Percentiles rank a stretch among this genome's conserved stretches.
Evolutionary conservation across 1,140 invertebrate genomes (phyloP).

Genomic region (Cotesia glomerata): DNA sequence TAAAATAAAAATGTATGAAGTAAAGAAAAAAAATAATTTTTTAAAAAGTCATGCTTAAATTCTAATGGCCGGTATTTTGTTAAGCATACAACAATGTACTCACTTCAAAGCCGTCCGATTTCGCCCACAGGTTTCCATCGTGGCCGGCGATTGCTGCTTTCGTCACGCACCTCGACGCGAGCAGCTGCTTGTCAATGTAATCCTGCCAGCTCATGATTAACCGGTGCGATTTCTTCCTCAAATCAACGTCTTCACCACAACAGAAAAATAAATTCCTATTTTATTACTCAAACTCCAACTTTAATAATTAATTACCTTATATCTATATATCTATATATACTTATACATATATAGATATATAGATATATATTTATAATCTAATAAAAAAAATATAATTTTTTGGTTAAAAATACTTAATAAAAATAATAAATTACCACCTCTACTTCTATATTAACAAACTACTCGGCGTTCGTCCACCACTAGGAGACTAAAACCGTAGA

Average conservation of each 20-base stretch:
- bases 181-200: conserved; percentile 96
- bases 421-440: too few relatives aligned
- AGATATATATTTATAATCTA: too few relatives aligned
- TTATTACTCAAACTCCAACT: not conserved
- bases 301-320: not conserved
- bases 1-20: too few relatives aligned
- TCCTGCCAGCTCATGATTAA: conserved; percentile 94
- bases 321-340: too few relatives aligned
- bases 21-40: too few relatives aligned
- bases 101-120: conserved; percentile 91
- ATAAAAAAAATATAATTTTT: too few relatives aligned
- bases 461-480: too few relatives aligned
- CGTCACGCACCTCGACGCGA: conserved; percentile 89
- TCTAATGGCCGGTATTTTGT: not conserved
- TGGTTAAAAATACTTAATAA: too few relatives aligned
- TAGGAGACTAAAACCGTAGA: too few relatives aligned
- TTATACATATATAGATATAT: too few relatives aligned
- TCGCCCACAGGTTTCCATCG: conserved; percentile 94
- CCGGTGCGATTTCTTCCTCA: not conserved
- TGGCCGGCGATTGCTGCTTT: conserved; percentile 93
- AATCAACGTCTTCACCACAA: conserved; percentile 10
- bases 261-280: conserved; percentile 4
- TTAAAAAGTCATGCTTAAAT: too few relatives aligned
- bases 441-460: too few relatives aligned
- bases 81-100: conserved; percentile 60